Evolutionary conservation across 1,140 invertebrate species (phyloP), one percentile per base, ranked within the genome.

Genomic region (Zophobas atratus): DNA sequence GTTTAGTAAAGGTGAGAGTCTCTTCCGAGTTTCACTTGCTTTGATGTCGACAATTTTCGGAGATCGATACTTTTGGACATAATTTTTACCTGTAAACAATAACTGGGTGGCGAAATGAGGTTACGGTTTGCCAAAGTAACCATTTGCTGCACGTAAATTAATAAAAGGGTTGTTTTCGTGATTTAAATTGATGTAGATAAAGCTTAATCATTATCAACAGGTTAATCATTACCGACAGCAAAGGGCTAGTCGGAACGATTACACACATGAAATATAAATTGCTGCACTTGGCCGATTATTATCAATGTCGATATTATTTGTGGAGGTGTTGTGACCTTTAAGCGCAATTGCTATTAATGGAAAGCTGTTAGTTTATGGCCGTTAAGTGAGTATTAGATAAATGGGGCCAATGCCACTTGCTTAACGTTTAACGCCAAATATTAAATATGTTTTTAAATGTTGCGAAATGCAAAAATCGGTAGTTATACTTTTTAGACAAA

Each of bases 191-290:
- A 67, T 67, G 60, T 67, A 41, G 60, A 67, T 67, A 67, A 67
- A 67, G 39, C 60, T 67, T 41, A 1, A 38, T 67, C 60, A 67
- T 67, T 67, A 67, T 67, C 60, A 67, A 67, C 60, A 67, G 60
- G 60, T 67, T 67, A 67, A 67, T 67, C 60, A 67, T 67, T 41
- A 67, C 38, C 38, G 60, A 43, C 60, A 67, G 38, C n/a, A 0
- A 51, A 51, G 39, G 60, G 60, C 43, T 39, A 67, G 38, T 67
- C 39, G 2, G 60, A 67, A 2, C 60, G 20, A 67, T 67, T 67
- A 67, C 39, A 67, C 39, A 39, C 60, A 67, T 67, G 60, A 67
- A 67, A 67, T 46, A 67, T 67, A 43, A 34, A 67, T 38, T n/a
- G 34, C 39, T 8, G n/a, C 49, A 51, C 4, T 67, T 43, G 32